Evolutionary conservation across 2,113 vertebrate genomes (phyloP).

Genomic region (Engraulis encrasicolus): DNA sequence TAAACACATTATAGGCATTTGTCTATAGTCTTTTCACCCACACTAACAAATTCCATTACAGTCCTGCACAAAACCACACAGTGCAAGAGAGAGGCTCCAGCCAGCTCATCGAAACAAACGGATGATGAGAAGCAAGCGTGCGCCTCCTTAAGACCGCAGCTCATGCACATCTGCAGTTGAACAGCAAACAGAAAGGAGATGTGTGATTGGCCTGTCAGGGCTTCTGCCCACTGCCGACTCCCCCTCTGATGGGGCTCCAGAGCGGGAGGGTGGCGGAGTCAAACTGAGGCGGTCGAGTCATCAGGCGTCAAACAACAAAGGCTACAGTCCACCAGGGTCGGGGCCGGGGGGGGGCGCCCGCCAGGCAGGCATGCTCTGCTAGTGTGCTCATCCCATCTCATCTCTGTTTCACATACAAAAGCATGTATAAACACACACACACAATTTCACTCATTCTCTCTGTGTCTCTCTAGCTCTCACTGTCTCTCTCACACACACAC

Average conservation of each 20-base stretch:
- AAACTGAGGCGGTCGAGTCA: constrained; percentile 24
- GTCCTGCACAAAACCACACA: not conserved
- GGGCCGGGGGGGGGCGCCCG: too few species aligned
- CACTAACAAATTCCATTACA: not conserved
- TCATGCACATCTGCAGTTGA: constrained; percentile 64
- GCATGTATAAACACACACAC: not conserved
- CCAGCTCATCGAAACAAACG: not conserved
- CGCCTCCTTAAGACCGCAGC: constrained; percentile 67
- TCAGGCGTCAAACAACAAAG: not conserved
- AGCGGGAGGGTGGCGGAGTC: constrained; percentile 49
- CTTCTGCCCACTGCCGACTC: constrained; percentile 48
- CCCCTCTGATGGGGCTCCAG: constrained; percentile 51
- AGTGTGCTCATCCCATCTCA: not conserved
- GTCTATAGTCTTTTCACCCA: not conserved
- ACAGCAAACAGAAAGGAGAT: constrained; percentile 49
- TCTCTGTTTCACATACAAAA: too few species aligned
- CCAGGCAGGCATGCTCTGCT: not conserved
- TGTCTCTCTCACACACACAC: too few species aligned
- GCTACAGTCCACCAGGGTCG: not conserved
- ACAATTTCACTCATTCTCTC: too few species aligned
- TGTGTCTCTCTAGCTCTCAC: too few species aligned
- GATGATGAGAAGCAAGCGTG: not conserved
- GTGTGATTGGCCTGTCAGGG: constrained; percentile 53
- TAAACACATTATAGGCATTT: not conserved
- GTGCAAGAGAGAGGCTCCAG: not conserved